Base-by-base conservation (phyloP, 2,113 vertebrate genomes). In the Channa maculata region DNA sequence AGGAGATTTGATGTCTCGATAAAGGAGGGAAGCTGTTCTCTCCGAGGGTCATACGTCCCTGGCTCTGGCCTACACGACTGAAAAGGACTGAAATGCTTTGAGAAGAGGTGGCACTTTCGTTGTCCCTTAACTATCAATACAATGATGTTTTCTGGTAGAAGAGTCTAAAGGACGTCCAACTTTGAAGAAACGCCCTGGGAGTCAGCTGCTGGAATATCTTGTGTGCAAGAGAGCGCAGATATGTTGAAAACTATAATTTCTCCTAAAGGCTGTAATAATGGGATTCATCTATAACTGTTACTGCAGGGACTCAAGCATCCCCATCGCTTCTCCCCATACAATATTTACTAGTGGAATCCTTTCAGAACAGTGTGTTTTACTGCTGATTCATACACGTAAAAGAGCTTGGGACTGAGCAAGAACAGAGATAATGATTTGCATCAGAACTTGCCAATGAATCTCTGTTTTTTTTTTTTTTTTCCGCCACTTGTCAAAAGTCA, bases 1-100 rank as follows among this genome's bases (percentile, higher is more conserved):
- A 55, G 79, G 54, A 44, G 41, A 59, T 55, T 33, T 76, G 75
- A 80, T 79, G 71, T 81, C 77, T 68, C 77, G 71, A 77, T 79
- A 67, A 70, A 50, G 39, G 63, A 74, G 62, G 57, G 62, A 74
- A 74, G 59, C 34, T 53, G 3, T 75, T 77, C 36, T 80, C 68
- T 75, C 75, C 41, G 59, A 69, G 33, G 63, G 44, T 14, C 6
- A 60, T 70, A 37, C 58, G 54, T 59, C 57, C 71, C 24, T 24
- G 24, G 24, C 24, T 24, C 24, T 24, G 24, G 24, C 24, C 24
- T 24, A 24, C 24, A 24, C 1, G 24, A 24, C 24, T 24, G 24
- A 24, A 24, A 24, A 1, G 24, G 24, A 24, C 1, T 24, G 24
- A 24, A 24, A 24, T 24, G 24, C 24, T 80, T 64, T 54, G 13